Evolutionary conservation across 92 coral and sea anemone species (phyloP).

Genomic region (Umimayanthus kanabou): DNA sequence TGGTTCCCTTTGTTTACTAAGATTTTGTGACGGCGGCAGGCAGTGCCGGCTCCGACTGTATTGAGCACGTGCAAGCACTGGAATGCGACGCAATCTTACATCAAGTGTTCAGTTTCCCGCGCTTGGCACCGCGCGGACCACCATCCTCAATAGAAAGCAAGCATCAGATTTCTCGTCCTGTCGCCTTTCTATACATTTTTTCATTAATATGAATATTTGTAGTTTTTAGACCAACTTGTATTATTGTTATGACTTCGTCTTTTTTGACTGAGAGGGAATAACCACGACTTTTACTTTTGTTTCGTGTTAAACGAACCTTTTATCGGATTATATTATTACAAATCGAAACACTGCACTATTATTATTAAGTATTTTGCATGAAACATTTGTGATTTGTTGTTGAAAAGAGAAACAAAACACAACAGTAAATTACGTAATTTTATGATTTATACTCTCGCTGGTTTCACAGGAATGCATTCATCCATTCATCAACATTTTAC

Average conservation of each 20-base stretch:
- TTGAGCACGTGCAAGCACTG: constrained; percentile 14
- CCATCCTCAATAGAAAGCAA: neutral
- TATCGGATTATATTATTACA: neutral
- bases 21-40: constrained; percentile 20
- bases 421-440: too few relatives aligned
- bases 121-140: constrained; percentile 38
- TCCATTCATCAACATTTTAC: too few relatives aligned
- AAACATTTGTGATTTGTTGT: neutral
- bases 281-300: neutral
- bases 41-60: constrained; percentile 1
- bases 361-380: neutral
- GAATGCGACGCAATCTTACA: neutral
- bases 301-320: constrained; percentile 5
- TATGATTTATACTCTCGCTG: neutral
- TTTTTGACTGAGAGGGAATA: neutral
- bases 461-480: neutral
- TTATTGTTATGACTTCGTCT: neutral
- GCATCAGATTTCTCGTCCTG: neutral
- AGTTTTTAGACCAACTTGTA: neutral
- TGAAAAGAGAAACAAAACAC: neutral
- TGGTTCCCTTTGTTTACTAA: constrained; percentile 19
- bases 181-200: neutral
- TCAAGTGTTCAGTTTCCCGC: constrained; percentile 22
- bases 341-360: neutral
- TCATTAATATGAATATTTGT: too few relatives aligned